Conservation (phyloP, 2,888 invertebrate species). For the Tetramorium bicarinatum region DNA sequence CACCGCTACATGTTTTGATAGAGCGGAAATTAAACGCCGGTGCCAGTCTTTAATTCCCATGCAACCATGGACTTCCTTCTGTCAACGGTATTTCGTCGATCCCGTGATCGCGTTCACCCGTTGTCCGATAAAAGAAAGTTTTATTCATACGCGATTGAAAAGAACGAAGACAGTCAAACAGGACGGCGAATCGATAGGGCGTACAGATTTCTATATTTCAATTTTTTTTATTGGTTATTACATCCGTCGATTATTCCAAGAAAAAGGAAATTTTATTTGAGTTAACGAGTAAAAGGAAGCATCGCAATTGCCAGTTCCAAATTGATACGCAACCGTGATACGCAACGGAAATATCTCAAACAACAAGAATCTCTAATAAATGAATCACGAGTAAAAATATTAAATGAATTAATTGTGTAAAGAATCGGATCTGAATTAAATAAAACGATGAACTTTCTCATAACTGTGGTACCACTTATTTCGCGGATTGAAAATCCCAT, state of each 20-base stretch:
- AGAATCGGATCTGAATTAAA: constrained; percentile 44
- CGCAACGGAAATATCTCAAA: background rate
- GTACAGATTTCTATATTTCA: constrained; percentile 3
- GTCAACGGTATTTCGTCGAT: constrained; percentile 53
- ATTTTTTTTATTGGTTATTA: background rate
- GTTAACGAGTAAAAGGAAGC: background rate
- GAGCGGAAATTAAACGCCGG: constrained; percentile 73
- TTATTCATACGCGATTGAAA: constrained; percentile 46
- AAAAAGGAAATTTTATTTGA: background rate
- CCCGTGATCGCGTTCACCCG: background rate
- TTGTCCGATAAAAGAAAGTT: constrained; percentile 6
- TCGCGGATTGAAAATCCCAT: constrained; percentile 42
- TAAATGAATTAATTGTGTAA: constrained; percentile 56
- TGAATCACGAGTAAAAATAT: background rate
- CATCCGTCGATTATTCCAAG: background rate
- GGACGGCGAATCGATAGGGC: background rate
- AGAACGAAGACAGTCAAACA: constrained; percentile 5
- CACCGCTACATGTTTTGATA: constrained; percentile 66
- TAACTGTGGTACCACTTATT: constrained; percentile 60
- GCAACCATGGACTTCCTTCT: constrained; percentile 65
- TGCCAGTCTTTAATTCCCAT: constrained; percentile 66
- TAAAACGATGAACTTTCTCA: constrained; percentile 60
- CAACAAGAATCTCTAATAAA: background rate
- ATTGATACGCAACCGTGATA: background rate
- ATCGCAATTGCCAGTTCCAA: background rate